A percentile compares a stretch with the other conserved stretches of the same genome.
Conservation (phyloP, 2,113 vertebrate genomes). For the Falcunculus frontatus region DNA sequence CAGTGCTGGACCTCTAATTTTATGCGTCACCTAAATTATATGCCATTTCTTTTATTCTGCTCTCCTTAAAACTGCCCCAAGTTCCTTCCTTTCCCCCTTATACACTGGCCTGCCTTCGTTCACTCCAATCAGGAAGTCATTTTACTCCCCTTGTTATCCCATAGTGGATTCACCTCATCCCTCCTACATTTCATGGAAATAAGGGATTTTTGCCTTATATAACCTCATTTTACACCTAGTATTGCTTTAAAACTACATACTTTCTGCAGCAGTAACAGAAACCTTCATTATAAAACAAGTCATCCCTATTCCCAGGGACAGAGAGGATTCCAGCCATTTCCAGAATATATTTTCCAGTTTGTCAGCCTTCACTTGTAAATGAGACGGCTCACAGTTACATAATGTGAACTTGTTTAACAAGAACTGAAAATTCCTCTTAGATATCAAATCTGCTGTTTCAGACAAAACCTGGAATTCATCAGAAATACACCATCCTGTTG, state of each 20-base stretch:
- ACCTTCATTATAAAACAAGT: neutral
- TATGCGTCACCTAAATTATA: neutral
- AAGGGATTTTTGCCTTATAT: neutral
- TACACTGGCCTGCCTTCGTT: neutral
- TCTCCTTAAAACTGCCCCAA: neutral
- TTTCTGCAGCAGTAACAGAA: neutral
- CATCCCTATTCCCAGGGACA: neutral
- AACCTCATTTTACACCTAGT: neutral
- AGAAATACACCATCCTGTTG: neutral
- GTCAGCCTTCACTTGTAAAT: neutral
- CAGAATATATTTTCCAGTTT: neutral
- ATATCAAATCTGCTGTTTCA: neutral
- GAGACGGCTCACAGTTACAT: neutral
- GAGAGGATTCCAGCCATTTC: neutral
- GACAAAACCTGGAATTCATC: neutral
- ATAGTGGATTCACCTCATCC: neutral
- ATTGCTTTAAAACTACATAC: neutral
- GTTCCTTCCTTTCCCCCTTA: neutral
- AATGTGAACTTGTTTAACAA: neutral
- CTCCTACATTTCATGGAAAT: neutral
- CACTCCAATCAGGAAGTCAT: neutral
- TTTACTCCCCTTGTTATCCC: neutral
- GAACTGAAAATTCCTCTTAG: neutral
- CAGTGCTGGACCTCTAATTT: neutral
- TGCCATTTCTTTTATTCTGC: neutral